Evolutionary conservation across 2,888 invertebrate species (phyloP).

Genomic region (Drosophila falleni): DNA sequence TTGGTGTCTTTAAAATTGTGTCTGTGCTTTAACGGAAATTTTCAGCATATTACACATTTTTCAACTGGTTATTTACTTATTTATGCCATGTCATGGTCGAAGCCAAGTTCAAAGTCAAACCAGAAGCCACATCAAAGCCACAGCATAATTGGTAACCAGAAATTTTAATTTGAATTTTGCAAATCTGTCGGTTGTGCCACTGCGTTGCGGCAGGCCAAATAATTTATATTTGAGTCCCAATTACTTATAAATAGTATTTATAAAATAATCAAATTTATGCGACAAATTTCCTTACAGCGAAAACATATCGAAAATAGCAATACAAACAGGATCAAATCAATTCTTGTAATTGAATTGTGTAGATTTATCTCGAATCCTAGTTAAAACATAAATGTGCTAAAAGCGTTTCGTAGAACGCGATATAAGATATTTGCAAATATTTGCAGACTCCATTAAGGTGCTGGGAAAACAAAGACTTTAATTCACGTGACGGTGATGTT

Average conservation of each 20-base stretch:
- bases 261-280: neutral
- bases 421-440: constrained; percentile 3
- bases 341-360: too few species aligned
- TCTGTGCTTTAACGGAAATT: constrained; percentile 30
- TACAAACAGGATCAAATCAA: too few species aligned
- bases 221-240: constrained; percentile 28
- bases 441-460: constrained; percentile 20
- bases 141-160: constrained; percentile 62
- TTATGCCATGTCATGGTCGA: constrained; percentile 33
- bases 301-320: too few species aligned
- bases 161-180: constrained; percentile 56
- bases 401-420: neutral
- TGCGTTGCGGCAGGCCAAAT: constrained; percentile 32
- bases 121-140: constrained; percentile 69
- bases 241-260: constrained; percentile 4
- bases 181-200: constrained; percentile 29
- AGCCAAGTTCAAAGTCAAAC: constrained; percentile 48
- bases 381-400: too few species aligned
- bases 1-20: constrained; percentile 12
- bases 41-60: constrained; percentile 30
- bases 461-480: constrained; percentile 6
- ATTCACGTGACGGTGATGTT: constrained; percentile 7
- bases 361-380: neutral
- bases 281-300: too few species aligned
- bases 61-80: constrained; percentile 42